Evolutionary conservation across 2,888 invertebrate genomes (phyloP).

Genomic region (Apotomis capreana): DNA sequence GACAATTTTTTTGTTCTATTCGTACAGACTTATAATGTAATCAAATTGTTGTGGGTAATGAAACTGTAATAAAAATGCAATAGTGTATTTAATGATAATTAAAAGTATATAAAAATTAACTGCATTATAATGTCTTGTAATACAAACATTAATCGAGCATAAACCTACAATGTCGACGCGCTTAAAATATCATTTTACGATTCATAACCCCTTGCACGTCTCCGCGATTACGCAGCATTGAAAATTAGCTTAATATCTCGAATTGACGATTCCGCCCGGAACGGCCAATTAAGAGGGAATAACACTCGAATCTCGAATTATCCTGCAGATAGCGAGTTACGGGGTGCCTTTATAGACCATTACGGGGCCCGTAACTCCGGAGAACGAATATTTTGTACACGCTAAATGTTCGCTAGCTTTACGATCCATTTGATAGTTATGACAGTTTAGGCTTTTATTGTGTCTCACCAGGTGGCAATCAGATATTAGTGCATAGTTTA

Average conservation of each 20-base stretch:
- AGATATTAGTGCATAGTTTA: not conserved
- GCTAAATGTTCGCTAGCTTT: conserved; percentile 53
- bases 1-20: no score
- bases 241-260: conserved; percentile 83
- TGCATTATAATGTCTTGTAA: not conserved
- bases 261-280: conserved; percentile 82
- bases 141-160: conserved; percentile 1
- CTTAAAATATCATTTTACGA: conserved; percentile 47
- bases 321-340: conserved; percentile 79
- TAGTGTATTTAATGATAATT: no score
- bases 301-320: conserved; percentile 77
- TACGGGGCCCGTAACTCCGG: conserved; percentile 61
- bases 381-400: conserved; percentile 53
- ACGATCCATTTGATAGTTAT: conserved; percentile 48
- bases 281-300: conserved; percentile 81
- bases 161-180: conserved; percentile 26
- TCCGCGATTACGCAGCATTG: conserved; percentile 78
- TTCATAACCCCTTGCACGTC: conserved; percentile 68
- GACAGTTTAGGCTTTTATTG: conserved; percentile 43
- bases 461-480: not conserved
- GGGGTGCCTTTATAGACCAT: conserved; percentile 81
- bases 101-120: no score
- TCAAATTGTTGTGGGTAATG: no score
- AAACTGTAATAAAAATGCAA: no score
- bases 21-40: no score